Evolutionary conservation across 1,140 invertebrate genomes (phyloP).

Genomic region (Cyclargus thomasi): DNA sequence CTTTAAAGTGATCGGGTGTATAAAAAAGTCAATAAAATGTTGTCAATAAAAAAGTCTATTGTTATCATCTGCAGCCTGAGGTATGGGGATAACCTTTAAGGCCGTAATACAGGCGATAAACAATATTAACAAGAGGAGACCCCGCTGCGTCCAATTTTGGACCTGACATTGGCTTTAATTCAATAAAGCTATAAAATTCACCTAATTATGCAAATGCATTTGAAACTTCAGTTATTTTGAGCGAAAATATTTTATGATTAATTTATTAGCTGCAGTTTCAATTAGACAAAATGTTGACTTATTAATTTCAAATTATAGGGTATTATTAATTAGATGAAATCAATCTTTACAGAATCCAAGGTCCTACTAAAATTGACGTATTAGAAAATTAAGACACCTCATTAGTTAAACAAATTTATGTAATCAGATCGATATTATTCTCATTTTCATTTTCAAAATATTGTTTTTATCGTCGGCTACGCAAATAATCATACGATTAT

Average conservation of each 20-base stretch:
- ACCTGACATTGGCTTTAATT: constrained; percentile 72
- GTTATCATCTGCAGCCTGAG: constrained; percentile 55
- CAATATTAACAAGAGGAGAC: constrained; percentile 72
- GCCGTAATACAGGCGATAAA: constrained; percentile 71
- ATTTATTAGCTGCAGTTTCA: constrained; percentile 6
- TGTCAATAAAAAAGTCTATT: constrained; percentile 65
- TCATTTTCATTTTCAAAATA: not conserved
- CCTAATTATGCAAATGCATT: constrained; percentile 74
- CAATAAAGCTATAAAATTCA: constrained; percentile 75
- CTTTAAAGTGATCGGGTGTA: constrained; percentile 33
- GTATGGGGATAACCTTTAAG: constrained; percentile 68
- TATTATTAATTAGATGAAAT: not conserved
- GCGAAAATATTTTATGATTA: constrained; percentile 31
- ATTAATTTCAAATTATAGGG: too few species aligned
- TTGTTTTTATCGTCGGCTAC: too few species aligned
- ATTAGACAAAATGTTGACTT: not conserved
- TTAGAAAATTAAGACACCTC: not conserved
- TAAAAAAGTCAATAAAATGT: constrained; percentile 58
- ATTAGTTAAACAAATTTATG: not conserved
- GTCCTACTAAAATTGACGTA: not conserved
- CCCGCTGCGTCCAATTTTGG: constrained; percentile 73
- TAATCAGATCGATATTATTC: not conserved
- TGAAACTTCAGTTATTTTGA: constrained; percentile 63
- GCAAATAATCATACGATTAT: too few species aligned
- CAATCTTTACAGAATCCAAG: not conserved